Conservation (phyloP, 2,888 invertebrate genomes). For the Phytoseiulus persimilis region DNA sequence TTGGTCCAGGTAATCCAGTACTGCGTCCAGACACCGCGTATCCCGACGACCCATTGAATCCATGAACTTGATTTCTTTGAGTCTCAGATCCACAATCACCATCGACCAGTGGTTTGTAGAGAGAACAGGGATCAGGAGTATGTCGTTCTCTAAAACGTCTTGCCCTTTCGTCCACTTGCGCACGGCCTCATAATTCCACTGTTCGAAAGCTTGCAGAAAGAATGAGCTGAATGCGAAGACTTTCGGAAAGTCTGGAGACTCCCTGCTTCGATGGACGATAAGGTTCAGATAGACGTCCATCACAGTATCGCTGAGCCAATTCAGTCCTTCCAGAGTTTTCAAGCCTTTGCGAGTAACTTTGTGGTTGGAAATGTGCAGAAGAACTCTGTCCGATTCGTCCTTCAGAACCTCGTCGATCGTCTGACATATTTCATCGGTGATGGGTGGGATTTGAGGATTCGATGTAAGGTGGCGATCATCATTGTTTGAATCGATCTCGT, state of each 20-base stretch:
- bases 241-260: conserved; percentile 61
- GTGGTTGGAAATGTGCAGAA: too few relatives aligned
- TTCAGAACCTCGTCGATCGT: too few relatives aligned
- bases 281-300: conserved; percentile 96
- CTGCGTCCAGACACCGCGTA: conserved; percentile 60
- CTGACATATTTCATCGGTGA: too few relatives aligned
- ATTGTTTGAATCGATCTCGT: too few relatives aligned
- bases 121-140: conserved; percentile 83
- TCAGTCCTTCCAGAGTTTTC: conserved; percentile 66
- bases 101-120: conserved; percentile 93
- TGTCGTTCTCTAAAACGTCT: conserved; percentile 74
- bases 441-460: too few relatives aligned
- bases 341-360: conserved; percentile 68
- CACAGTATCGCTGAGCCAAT: conserved; percentile 87
- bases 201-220: conserved; percentile 76
- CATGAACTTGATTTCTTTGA: conserved; percentile 67
- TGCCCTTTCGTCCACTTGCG: conserved; percentile 83
- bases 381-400: too few relatives aligned
- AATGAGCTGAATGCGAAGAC: conserved; percentile 90
- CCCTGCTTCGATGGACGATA: conserved; percentile 66
- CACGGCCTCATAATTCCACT: conserved; percentile 68
- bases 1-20: conserved; percentile 68
- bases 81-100: conserved; percentile 68
- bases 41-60: conserved; percentile 87
- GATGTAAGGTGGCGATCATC: too few relatives aligned